Evolutionary conservation across 2,113 vertebrate genomes (phyloP).

Genomic region (Aythya baeri): DNA sequence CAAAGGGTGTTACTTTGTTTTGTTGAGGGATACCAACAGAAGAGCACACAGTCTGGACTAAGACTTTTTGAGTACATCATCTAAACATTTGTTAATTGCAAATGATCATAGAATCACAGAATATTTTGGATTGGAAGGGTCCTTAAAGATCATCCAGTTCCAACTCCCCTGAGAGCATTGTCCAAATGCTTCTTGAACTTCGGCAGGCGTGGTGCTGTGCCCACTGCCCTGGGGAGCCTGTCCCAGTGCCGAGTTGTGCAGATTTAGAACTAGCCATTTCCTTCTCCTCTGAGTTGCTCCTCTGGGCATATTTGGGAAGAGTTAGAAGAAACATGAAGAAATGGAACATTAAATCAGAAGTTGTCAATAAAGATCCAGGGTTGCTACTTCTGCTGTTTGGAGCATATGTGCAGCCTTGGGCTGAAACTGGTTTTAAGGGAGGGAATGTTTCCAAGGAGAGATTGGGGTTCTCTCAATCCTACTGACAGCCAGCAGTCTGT

Average conservation of each 20-base stretch:
- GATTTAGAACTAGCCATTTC: background rate
- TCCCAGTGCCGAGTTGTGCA: background rate
- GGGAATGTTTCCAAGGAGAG: background rate
- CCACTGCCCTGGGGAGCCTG: no score
- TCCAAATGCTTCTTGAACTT: no score
- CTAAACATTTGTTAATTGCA: background rate
- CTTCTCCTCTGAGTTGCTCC: background rate
- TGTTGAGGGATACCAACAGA: background rate
- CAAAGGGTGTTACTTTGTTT: background rate
- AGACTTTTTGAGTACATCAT: background rate
- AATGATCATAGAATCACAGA: no score
- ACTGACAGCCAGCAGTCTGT: background rate
- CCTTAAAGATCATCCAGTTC: no score
- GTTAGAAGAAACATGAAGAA: background rate
- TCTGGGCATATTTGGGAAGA: background rate
- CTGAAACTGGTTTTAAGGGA: background rate
- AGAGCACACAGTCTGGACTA: background rate
- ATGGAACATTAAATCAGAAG: background rate
- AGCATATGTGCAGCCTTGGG: background rate
- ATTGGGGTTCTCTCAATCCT: background rate
- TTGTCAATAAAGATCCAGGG: background rate
- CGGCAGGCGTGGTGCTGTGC: no score
- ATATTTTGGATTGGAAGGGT: no score
- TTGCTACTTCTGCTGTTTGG: background rate
- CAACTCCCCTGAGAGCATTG: no score